Percentiles rank a stretch among this genome's conserved stretches.
Evolutionary conservation across 2,888 invertebrate genomes (phyloP).

Genomic region (Leptogaster cylindrica): DNA sequence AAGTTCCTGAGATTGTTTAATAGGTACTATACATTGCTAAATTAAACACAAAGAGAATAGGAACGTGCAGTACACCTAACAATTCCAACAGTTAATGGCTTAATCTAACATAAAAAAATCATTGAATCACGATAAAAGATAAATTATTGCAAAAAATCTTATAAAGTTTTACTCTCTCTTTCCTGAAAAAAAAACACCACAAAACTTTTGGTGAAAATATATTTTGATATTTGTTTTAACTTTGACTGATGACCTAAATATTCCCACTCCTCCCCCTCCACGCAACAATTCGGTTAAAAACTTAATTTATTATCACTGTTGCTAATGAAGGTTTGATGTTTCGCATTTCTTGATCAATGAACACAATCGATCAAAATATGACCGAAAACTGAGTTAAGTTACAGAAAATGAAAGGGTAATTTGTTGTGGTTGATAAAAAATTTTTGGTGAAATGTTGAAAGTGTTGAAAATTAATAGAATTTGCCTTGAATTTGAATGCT

Average conservation of each 20-base stretch:
- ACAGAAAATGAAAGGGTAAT: slow-evolving; percentile 3
- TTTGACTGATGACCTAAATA: slow-evolving; percentile 20
- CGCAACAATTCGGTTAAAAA: slow-evolving; percentile 8
- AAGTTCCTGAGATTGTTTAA: no score
- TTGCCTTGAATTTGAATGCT: no score
- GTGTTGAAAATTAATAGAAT: background rate
- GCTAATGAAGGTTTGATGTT: slow-evolving; percentile 25
- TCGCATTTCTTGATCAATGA: background rate
- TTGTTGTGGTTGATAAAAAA: background rate
- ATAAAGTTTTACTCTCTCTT: no score
- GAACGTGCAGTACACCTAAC: no score
- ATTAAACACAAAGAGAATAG: no score
- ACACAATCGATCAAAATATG: slow-evolving; percentile 1
- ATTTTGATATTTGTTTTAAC: slow-evolving; percentile 6
- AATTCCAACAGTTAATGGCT: no score
- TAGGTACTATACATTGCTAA: no score
- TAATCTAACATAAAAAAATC: no score
- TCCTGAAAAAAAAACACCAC: no score
- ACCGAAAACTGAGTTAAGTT: background rate
- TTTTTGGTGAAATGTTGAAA: background rate
- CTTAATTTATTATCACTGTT: slow-evolving; percentile 11
- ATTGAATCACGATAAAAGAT: no score
- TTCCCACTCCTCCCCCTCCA: no score
- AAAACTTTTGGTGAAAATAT: background rate
- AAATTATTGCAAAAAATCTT: no score